Percentiles rank a stretch among this genome's conserved stretches.
Conservation (phyloP, 2,888 invertebrate genomes). For the Parnassius smintheus region DNA sequence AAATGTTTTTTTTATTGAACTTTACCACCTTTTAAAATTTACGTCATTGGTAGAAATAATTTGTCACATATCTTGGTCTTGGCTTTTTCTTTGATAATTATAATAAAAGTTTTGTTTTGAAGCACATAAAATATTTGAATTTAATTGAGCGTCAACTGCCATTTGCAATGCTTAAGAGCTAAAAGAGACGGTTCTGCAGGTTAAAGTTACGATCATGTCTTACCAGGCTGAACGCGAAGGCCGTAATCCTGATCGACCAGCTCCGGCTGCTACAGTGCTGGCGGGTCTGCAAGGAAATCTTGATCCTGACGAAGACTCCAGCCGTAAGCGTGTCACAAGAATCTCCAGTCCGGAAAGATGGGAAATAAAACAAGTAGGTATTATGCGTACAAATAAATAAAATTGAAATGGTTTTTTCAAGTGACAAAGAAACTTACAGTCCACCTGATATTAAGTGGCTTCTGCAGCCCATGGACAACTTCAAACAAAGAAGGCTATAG, state of each 20-base stretch:
- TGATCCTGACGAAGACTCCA: conserved; percentile 90
- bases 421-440: not conserved
- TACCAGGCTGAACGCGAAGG: conserved; percentile 84
- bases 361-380: conserved; percentile 94
- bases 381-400: not conserved
- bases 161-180: no score
- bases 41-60: not conserved
- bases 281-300: conserved; percentile 78
- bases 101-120: not conserved
- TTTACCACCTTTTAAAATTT: no score
- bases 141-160: no score
- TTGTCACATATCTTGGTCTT: not conserved
- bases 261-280: conserved; percentile 80
- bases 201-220: not conserved
- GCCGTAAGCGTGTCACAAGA: conserved; percentile 91
- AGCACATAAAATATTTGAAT: no score
- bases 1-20: no score
- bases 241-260: conserved; percentile 96
- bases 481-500: no score
- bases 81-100: not conserved
- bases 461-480: not conserved
- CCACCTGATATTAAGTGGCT: not conserved
- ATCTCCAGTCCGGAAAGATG: conserved; percentile 98
- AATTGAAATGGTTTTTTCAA: not conserved
- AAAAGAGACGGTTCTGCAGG: not conserved